Evolutionary conservation across 2,888 invertebrate genomes (phyloP).

Genomic region (Adineta ricciae): DNA sequence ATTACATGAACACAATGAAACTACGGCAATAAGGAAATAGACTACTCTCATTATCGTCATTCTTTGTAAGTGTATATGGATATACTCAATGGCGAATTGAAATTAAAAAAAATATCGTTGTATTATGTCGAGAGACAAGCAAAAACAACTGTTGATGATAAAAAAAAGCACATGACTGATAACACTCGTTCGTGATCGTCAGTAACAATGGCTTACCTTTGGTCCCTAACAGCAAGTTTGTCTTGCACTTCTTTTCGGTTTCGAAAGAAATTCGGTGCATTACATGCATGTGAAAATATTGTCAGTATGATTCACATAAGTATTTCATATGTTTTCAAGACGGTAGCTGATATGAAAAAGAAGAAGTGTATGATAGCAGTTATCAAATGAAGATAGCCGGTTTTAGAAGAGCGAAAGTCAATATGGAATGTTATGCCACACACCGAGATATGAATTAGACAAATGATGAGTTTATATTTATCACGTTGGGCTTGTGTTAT

Average conservation of each 20-base stretch:
- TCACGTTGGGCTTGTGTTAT: no score
- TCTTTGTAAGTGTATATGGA: background rate
- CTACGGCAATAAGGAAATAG: background rate
- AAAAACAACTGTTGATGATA: background rate
- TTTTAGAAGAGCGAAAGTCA: no score
- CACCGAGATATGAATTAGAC: no score
- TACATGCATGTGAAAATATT: background rate
- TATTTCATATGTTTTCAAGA: background rate
- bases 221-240: background rate
- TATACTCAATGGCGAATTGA: background rate
- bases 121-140: background rate
- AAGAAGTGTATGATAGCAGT: no score
- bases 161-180: background rate
- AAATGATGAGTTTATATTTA: no score
- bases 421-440: no score
- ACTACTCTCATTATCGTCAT: background rate
- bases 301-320: background rate
- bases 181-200: background rate
- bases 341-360: no score
- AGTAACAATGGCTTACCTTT: background rate
- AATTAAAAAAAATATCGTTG: background rate
- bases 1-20: background rate
- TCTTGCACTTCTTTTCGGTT: background rate
- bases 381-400: no score
- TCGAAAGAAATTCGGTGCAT: background rate